A percentile compares a stretch with the other conserved stretches of the same genome.
Evolutionary conservation across 2,113 vertebrate species (phyloP).

Genomic region (Neogobius melanostomus): DNA sequence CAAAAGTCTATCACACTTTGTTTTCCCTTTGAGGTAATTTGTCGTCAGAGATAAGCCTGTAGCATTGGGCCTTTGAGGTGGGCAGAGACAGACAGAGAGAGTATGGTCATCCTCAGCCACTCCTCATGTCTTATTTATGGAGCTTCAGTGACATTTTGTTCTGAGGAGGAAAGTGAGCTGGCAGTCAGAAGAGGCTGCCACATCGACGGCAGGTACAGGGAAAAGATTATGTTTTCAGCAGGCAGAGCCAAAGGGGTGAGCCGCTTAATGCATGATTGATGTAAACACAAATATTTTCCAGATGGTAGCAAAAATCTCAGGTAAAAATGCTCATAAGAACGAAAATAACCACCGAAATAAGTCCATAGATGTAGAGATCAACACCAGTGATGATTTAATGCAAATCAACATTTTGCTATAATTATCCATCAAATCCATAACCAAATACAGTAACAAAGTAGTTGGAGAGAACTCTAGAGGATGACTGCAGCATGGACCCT

Average conservation of each 20-base stretch:
- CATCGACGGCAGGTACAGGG: slow-evolving; percentile 4
- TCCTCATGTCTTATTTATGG: slow-evolving; percentile 52
- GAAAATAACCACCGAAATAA: slow-evolving; percentile 4
- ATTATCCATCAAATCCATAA: too few species aligned
- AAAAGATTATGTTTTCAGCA: slow-evolving; percentile 33
- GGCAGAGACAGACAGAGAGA: slow-evolving; percentile 1
- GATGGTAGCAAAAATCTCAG: neutral
- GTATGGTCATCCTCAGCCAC: slow-evolving; percentile 30
- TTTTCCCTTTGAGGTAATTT: slow-evolving; percentile 3
- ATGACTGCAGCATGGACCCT: too few species aligned
- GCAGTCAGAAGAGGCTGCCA: slow-evolving; percentile 9
- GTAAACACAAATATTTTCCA: slow-evolving; percentile 1
- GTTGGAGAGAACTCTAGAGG: too few species aligned
- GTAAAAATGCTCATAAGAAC: neutral
- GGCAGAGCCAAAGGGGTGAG: slow-evolving; percentile 9
- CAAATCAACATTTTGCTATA: too few species aligned
- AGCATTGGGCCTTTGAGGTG: slow-evolving; percentile 19
- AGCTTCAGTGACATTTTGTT: slow-evolving; percentile 43
- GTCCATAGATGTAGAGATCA: neutral
- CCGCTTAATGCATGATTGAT: slow-evolving; percentile 26
- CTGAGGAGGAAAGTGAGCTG: neutral
- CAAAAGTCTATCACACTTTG: neutral
- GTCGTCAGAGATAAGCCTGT: slow-evolving; percentile 16
- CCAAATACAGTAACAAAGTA: too few species aligned
- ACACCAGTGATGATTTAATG: too few species aligned